Percentiles rank a stretch among this genome's conserved stretches.
Evolutionary conservation across 2,113 vertebrate species (phyloP).

Genomic region (Rhea americana): DNA sequence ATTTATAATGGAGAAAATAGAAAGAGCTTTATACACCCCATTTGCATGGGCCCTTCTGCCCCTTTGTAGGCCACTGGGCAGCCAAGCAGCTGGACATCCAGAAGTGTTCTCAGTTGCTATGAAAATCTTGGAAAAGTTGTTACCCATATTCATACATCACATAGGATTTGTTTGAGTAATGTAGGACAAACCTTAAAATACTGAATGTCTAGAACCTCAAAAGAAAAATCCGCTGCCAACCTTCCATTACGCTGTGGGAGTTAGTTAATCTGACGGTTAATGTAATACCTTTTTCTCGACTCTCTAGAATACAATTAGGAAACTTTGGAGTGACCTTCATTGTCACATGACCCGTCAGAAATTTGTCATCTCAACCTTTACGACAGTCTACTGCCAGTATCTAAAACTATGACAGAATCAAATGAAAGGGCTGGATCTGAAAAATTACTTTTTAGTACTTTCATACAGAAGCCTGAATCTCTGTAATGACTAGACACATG

Average conservation of each 20-base stretch:
- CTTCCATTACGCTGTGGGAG: background rate
- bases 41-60: background rate
- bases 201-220: background rate
- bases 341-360: background rate
- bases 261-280: background rate
- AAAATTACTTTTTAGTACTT: background rate
- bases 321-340: background rate
- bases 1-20: background rate
- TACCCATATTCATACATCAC: background rate
- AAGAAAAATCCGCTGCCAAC: background rate
- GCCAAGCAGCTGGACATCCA: background rate
- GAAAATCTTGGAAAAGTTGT: background rate
- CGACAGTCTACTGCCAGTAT: background rate
- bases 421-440: background rate
- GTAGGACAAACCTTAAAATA: background rate
- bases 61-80: background rate
- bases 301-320: background rate
- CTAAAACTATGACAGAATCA: background rate
- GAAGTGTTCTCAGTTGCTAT: background rate
- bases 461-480: background rate
- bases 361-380: background rate
- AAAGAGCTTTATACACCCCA: background rate
- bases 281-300: background rate
- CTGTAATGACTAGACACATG: background rate
- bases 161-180: background rate